Evolutionary conservation across 64 coral and sea anemone species (phyloP), one percentile per base, ranked within the genome.

Genomic region (Anthopleura sola): DNA sequence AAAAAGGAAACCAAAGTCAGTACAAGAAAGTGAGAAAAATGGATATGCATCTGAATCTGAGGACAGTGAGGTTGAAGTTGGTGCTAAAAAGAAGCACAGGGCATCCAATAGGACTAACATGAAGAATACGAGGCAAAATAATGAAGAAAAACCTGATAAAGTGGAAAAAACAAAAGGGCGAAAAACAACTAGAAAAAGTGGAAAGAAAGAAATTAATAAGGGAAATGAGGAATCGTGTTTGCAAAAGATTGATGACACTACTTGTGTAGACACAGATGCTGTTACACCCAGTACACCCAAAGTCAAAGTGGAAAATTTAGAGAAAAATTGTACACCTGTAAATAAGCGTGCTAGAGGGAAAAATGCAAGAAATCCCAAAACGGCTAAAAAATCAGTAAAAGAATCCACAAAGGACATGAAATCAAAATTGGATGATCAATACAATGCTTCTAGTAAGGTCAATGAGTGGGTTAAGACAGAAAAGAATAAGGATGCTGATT

Each of bases 401-500:
- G 31, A 71, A 71, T 71, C 66, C 12, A 34, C 66, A 71, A 20
- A 71, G 6, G 29, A 71, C 26, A 71, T 71, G 16, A 71, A 71
- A 71, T 10, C 66, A 1, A 71, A 71, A 71, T 17, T 71, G 14
- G 66, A 71, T 71, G 66, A 71, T 32, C 66, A 36, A 13, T 34
- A 71, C 34, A 29, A 71, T 71, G 66, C 0, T 34, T 34, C 31
- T 32, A 36, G 10, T 34, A 71, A 7, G 66, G 66, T 71, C 14
- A 71, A 29, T 34, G 34, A 28, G 33, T 55, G 40, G 60, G 68
- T 48, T 26, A 18, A 75, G 21, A 82, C 1, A n/a, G 40, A 6
- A 55, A 24, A 55, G 31, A 3, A 14, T 51, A 5, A 71, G 31
- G 29, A 48, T 78, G 88, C 74, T 8, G 88, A 90, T 11, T 84